Evolutionary conservation across 1,140 invertebrate genomes (phyloP).

Genomic region (Diorhabda carinulata): DNA sequence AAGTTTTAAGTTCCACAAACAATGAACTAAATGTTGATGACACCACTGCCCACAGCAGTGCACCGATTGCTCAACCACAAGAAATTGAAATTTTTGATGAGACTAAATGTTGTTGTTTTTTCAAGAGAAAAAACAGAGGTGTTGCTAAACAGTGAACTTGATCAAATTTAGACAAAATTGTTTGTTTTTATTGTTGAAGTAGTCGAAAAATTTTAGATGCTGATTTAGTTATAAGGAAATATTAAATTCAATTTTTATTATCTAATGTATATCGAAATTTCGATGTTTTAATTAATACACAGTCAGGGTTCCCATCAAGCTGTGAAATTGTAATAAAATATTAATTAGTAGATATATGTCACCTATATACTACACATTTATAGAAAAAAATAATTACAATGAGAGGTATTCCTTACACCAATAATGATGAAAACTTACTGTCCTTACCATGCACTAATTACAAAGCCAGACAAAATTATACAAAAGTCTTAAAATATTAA

Average conservation of each 20-base stretch:
- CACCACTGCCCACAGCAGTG: conserved; percentile 13
- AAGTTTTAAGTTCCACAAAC: conserved; percentile 16
- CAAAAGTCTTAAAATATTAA: too few relatives aligned
- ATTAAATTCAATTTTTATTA: not conserved
- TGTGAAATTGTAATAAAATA: not conserved
- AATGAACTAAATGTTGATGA: conserved; percentile 15
- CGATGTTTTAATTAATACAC: not conserved
- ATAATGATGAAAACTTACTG: conserved; percentile 1
- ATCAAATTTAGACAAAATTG: not conserved
- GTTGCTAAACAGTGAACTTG: conserved; percentile 10
- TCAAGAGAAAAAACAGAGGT: conserved; percentile 17
- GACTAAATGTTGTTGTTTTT: conserved; percentile 19
- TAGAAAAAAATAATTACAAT: too few relatives aligned
- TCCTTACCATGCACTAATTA: too few relatives aligned
- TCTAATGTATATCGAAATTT: not conserved
- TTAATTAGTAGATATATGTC: too few relatives aligned
- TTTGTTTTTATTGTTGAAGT: conserved; percentile 12
- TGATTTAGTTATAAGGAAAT: conserved; percentile 1
- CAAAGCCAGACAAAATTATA: too few relatives aligned
- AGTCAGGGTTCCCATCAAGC: conserved; percentile 19
- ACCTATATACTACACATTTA: too few relatives aligned
- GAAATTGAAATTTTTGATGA: conserved; percentile 19
- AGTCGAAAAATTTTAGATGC: conserved; percentile 4
- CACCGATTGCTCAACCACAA: conserved; percentile 16
- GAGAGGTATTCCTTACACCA: not conserved